A percentile compares a stretch with the other conserved stretches of the same genome.
Conservation (phyloP, 2,797 vertebrate genomes). For the Chelon labrosus region DNA sequence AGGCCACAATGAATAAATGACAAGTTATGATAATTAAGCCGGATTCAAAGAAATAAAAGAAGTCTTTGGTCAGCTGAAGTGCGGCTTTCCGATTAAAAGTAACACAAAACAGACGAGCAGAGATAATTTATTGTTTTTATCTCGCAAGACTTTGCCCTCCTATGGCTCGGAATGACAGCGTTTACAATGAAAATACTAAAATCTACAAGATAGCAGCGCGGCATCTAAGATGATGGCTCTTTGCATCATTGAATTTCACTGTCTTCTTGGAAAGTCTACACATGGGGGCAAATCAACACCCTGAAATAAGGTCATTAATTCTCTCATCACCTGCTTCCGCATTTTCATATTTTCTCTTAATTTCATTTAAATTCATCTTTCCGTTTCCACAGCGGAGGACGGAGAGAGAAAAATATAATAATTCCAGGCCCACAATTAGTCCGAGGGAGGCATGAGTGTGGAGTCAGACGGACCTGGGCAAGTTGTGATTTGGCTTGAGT, state of each 20-base stretch:
- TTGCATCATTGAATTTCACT: not conserved
- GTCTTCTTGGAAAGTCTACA: slow-evolving; percentile 3
- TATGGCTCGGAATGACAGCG: not conserved
- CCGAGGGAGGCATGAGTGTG: slow-evolving; percentile 67
- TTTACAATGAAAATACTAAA: slow-evolving; percentile 12
- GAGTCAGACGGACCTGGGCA: slow-evolving; percentile 69
- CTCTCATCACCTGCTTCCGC: slow-evolving; percentile 53
- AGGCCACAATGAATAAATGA: slow-evolving; percentile 14
- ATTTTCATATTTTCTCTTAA: slow-evolving; percentile 51
- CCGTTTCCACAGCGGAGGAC: slow-evolving; percentile 27
- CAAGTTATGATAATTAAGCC: slow-evolving; percentile 6
- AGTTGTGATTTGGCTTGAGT: slow-evolving; percentile 83
- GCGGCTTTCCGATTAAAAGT: slow-evolving; percentile 9
- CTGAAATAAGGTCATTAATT: slow-evolving; percentile 47
- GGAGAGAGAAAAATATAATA: slow-evolving; percentile 13
- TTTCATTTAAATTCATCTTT: slow-evolving; percentile 64
- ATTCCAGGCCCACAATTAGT: slow-evolving; percentile 75
- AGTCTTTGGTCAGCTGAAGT: slow-evolving; percentile 10
- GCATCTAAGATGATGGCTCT: not conserved
- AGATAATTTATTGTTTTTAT: slow-evolving; percentile 18
- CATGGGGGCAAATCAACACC: slow-evolving; percentile 24
- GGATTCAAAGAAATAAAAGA: slow-evolving; percentile 8
- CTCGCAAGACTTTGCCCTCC: not conserved
- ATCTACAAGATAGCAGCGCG: not conserved
- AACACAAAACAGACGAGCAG: slow-evolving; percentile 1